Evolutionary conservation across 2,113 vertebrate species (phyloP).

Genomic region (Actenoides hombroni): DNA sequence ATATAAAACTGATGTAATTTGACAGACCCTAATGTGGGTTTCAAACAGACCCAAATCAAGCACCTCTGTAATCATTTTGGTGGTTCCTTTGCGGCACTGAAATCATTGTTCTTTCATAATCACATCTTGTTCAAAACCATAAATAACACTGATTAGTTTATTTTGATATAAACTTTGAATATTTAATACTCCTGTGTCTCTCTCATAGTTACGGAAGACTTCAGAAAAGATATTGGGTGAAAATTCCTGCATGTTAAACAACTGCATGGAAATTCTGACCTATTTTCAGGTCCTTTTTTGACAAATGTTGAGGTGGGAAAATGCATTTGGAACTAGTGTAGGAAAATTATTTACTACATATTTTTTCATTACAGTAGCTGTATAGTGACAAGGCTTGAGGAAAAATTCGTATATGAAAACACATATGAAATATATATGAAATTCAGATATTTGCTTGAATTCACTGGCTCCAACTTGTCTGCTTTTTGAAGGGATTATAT

Average conservation of each 20-base stretch:
- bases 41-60: not conserved
- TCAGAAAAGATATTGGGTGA: not conserved
- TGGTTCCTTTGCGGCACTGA: not conserved
- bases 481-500: not conserved
- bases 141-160: not conserved
- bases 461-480: not conserved
- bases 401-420: not conserved
- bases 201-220: not conserved
- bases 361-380: not conserved
- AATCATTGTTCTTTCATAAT: slow-evolving; percentile 2
- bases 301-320: not conserved
- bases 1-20: slow-evolving; percentile 32
- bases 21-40: not conserved
- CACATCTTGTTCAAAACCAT: not conserved
- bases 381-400: not conserved
- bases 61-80: not conserved
- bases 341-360: not conserved
- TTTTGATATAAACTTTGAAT: not conserved
- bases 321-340: not conserved
- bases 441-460: not conserved
- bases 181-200: not conserved
- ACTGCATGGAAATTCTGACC: slow-evolving; percentile 20
- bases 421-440: too few species aligned
- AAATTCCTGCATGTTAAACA: not conserved
- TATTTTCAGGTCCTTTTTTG: slow-evolving; percentile 4